phyloP scores from a whole-genome alignment of 2,888 invertebrate genomes.

The Zygogramma bicolorata region DNA sequence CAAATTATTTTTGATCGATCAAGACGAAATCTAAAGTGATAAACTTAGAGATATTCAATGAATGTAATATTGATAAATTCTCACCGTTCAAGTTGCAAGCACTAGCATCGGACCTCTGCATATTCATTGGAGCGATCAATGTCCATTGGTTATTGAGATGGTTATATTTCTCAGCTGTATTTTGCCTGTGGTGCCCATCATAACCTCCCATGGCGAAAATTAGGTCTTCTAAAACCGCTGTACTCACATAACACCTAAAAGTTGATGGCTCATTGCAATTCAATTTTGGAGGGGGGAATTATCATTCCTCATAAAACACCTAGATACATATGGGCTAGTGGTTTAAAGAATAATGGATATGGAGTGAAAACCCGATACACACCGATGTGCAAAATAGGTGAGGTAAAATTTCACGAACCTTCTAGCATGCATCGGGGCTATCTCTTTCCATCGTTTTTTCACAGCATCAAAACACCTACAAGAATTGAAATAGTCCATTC shows the following conservation, averaged over 20 bases:
- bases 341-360: no score
- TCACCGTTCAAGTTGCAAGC: slow-evolving; percentile 86
- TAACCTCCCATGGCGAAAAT: slow-evolving; percentile 92
- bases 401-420: not conserved
- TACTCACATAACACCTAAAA: slow-evolving; percentile 85
- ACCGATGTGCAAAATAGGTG: no score
- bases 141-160: slow-evolving; percentile 90
- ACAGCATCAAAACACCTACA: slow-evolving; percentile 84
- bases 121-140: slow-evolving; percentile 88
- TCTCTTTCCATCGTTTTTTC: slow-evolving; percentile 86
- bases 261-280: not conserved
- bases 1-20: no score
- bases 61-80: no score
- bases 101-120: slow-evolving; percentile 90
- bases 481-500: slow-evolving; percentile 59
- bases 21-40: no score
- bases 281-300: no score
- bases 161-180: slow-evolving; percentile 88
- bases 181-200: slow-evolving; percentile 87
- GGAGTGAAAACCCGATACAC: no score
- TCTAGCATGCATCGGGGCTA: slow-evolving; percentile 90
- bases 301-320: no score
- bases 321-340: no score
- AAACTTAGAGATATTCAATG: no score
- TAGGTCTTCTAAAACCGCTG: slow-evolving; percentile 80